Base-by-base conservation (phyloP, 2,797 vertebrate species). In the Argyrosomus regius region DNA sequence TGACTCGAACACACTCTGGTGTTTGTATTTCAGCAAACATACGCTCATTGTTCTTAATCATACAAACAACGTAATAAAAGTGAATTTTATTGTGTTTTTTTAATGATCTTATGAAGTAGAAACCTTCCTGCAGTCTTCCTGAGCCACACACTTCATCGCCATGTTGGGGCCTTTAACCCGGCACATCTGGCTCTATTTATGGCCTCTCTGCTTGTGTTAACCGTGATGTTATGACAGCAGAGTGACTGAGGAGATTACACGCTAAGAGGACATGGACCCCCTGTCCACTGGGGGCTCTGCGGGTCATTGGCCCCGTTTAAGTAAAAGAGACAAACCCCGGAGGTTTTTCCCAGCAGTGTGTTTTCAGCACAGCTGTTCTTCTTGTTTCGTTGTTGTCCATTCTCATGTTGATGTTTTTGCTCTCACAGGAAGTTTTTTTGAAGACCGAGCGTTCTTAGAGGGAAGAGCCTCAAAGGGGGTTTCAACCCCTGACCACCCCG, bases 181-280 rank as follows among this genome's bases (percentile, higher is more conserved):
- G 66, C 57, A 91, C 93, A 93, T 94, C 91, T 94, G 94, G 83
- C 80, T 89, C 68, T 84, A 48, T 89, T 93, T 88, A 85, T 22
- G 79, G 72, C 70, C 71, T 77, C 84, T 80, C 72, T 80, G 85
- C 82, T 84, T 67, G 93, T 85, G 90, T 89, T 86, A 70, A 82
- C 87, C 65, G 82, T 75, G 83, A 76, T 94, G 91, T 94, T 94
- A 88, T 93, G 92, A 92, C 90, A 91, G 89, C 79, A 52, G 54
- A 86, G 80, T 67, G 85, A 87, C 80, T 83, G 89, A 75, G 72
- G 81, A 87, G 85, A 84, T 89, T 88, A 77, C 79, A 68, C 84
- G 66, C 84, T 63, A 69, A 81, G 80, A 83, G 80, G 81, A 86
- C 79, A 48, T 59, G 58, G 85, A 81, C 69, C 70, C 59, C 74